A percentile compares a stretch with the other conserved stretches of the same genome.
Evolutionary conservation across 1,140 invertebrate genomes (phyloP).

Genomic region (Catajapyx aquilonaris): DNA sequence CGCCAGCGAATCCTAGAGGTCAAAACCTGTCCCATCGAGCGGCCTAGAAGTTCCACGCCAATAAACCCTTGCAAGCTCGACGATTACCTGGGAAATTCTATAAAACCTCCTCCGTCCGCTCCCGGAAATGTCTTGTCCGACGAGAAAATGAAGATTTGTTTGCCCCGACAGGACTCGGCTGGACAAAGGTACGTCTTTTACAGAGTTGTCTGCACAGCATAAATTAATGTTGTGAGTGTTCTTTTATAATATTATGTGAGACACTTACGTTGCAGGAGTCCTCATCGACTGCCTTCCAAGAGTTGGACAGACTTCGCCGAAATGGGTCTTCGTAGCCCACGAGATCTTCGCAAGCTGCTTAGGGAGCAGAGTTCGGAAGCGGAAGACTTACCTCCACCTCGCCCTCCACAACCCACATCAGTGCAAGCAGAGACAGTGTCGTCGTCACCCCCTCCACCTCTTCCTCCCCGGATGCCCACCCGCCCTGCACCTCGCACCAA

Average conservation of each 20-base stretch:
- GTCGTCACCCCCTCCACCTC: conserved; percentile 25
- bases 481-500: conserved; percentile 25
- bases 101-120: conserved; percentile 17
- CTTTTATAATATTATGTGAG: too few relatives aligned
- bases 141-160: conserved; percentile 43
- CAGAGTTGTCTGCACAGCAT: too few relatives aligned
- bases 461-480: conserved; percentile 15
- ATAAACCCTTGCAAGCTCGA: conserved; percentile 54
- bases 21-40: conserved; percentile 61
- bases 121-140: conserved; percentile 18
- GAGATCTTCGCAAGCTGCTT: conserved; percentile 15
- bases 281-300: conserved; percentile 21
- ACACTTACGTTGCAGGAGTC: conserved; percentile 13
- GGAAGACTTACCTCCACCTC: conserved; percentile 8
- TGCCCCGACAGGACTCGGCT: conserved; percentile 34
- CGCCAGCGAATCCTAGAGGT: conserved; percentile 44
- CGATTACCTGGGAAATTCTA: conserved; percentile 32
- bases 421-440: conserved; percentile 20
- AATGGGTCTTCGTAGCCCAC: conserved; percentile 26
- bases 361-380: conserved; percentile 10
- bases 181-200: conserved; percentile 8
- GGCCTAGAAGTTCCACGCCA: conserved; percentile 65
- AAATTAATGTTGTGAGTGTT: too few relatives aligned
- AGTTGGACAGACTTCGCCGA: conserved; percentile 40
- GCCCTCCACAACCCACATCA: conserved; percentile 7